phyloP scores from a whole-genome alignment of 2,888 invertebrate genomes.

The Alitta virens region DNA sequence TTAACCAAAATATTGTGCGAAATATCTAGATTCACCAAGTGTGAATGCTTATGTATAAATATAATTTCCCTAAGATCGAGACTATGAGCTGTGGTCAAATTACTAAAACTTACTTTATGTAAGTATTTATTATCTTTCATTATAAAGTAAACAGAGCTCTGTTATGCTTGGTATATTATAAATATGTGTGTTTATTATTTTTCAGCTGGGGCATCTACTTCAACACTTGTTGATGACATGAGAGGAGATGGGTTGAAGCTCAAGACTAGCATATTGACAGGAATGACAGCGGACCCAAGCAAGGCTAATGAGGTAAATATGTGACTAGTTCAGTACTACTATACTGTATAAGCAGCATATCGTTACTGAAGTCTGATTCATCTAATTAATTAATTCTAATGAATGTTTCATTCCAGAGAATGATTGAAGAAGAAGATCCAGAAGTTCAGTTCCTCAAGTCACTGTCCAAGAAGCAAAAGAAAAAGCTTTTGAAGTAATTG shows the following conservation, averaged over 20 bases:
- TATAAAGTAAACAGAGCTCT: neutral
- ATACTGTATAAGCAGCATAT: too few species aligned
- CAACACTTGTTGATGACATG: conserved; percentile 83
- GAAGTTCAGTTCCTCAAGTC: conserved; percentile 75
- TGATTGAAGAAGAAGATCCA: conserved; percentile 54
- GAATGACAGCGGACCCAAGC: conserved; percentile 54
- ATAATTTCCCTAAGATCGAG: neutral
- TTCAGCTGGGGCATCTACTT: conserved; percentile 62
- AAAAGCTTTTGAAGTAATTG: conserved; percentile 77
- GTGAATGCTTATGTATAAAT: too few species aligned
- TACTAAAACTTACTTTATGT: too few species aligned
- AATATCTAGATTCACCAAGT: too few species aligned
- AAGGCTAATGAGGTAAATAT: conserved; percentile 49
- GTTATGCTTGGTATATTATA: neutral
- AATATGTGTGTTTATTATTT: neutral
- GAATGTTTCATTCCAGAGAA: conserved; percentile 1
- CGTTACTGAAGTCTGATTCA: too few species aligned
- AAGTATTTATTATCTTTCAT: too few species aligned
- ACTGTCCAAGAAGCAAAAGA: conserved; percentile 82
- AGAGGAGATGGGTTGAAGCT: conserved; percentile 66
- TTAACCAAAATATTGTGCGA: too few species aligned
- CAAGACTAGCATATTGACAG: conserved; percentile 50
- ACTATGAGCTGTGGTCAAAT: neutral
- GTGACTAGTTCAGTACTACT: too few species aligned
- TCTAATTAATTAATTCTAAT: too few species aligned